phyloP scores from a whole-genome alignment of 2,888 invertebrate genomes.

The Volucella inflata region DNA sequence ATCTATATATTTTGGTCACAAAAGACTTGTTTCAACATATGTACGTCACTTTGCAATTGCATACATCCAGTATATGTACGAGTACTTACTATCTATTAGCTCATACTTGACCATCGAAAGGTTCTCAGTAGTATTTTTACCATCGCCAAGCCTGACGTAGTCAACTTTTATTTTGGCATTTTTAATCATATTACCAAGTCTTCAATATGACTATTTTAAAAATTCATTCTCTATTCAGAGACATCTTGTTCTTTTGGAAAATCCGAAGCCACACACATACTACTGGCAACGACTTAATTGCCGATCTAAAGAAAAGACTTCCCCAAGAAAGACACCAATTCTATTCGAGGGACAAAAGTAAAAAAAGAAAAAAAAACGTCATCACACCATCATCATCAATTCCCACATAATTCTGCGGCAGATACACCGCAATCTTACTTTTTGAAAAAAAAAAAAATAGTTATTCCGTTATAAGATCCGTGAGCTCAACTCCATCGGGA shows the following conservation, averaged over 20 bases:
- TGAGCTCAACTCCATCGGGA: constrained; percentile 59
- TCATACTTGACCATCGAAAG: no score
- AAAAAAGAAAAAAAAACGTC: constrained; percentile 52
- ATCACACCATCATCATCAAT: constrained; percentile 70
- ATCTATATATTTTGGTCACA: no score
- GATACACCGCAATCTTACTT: constrained; percentile 12
- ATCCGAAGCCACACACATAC: constrained; percentile 35
- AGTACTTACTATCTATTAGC: no score
- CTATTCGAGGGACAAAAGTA: not conserved
- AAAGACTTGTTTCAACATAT: no score
- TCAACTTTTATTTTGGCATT: no score
- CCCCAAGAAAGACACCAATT: constrained; percentile 23
- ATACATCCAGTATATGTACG: no score
- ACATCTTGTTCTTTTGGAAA: constrained; percentile 47
- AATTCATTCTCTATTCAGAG: no score
- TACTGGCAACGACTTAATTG: constrained; percentile 65
- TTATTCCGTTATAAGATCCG: constrained; percentile 57
- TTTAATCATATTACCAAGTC: no score
- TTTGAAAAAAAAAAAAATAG: constrained; percentile 30
- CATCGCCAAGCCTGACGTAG: no score
- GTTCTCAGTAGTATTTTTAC: no score
- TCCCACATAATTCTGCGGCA: constrained; percentile 61
- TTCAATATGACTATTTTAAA: no score
- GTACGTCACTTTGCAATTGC: no score
- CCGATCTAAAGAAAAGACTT: constrained; percentile 12